phyloP scores from a whole-genome alignment of 2,797 vertebrate species.

The Alauda arvensis region DNA sequence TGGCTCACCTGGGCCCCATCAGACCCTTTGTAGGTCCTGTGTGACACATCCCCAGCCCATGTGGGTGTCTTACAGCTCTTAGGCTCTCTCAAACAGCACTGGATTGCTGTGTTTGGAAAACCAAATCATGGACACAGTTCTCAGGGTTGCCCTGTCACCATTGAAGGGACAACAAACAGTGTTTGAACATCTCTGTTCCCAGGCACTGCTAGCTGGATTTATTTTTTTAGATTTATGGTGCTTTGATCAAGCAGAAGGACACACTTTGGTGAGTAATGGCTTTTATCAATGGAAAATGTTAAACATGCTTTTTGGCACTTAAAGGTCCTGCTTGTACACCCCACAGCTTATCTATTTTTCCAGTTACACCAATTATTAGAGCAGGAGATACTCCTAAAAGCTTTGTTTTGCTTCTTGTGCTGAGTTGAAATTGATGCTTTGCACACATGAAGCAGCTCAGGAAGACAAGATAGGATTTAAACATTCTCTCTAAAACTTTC shows the following conservation, averaged over 20 bases:
- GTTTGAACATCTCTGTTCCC: background rate
- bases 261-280: background rate
- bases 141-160: background rate
- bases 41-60: background rate
- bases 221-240: background rate
- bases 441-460: background rate
- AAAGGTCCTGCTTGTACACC: background rate
- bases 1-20: background rate
- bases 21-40: background rate
- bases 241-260: background rate
- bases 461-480: background rate
- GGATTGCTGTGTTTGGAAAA: background rate
- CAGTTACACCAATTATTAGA: background rate
- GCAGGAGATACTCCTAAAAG: background rate
- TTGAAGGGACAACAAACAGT: background rate
- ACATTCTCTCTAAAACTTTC: background rate
- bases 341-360: background rate
- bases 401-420: background rate
- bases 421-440: background rate
- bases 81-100: background rate
- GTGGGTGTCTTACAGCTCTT: background rate
- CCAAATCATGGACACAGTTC: background rate
- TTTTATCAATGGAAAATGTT: conserved; percentile 9
- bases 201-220: background rate
- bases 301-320: background rate